Conservation (phyloP, 2,113 vertebrate genomes). For the Rhadina sibilatrix region DNA sequence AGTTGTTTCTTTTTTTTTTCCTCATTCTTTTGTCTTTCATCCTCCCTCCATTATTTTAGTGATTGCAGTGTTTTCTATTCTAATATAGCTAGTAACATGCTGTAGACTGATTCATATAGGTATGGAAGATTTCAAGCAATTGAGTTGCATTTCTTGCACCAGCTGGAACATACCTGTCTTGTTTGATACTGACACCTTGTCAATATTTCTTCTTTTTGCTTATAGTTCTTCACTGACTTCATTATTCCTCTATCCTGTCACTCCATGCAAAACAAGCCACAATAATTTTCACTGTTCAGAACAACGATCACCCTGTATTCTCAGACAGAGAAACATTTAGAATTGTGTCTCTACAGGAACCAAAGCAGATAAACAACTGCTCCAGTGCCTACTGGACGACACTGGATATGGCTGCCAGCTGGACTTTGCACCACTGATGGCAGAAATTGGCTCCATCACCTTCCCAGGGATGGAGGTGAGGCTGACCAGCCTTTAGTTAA, state of each 20-base stretch:
- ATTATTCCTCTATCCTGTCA: not conserved
- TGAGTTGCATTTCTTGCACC: not conserved
- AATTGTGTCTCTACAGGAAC: not conserved
- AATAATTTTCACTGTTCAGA: not conserved
- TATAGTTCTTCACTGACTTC: not conserved
- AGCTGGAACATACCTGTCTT: not conserved
- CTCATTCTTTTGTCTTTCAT: not conserved
- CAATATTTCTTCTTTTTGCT: not conserved
- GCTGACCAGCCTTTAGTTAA: not conserved
- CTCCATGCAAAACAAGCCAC: not conserved
- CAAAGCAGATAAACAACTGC: not conserved
- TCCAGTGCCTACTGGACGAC: not conserved
- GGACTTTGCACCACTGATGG: not conserved
- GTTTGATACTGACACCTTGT: not conserved
- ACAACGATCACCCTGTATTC: not conserved
- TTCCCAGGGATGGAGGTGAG: not conserved
- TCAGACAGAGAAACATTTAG: slow-evolving; percentile 3
- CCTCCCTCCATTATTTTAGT: not conserved
- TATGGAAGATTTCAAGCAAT: not conserved
- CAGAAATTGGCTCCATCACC: not conserved
- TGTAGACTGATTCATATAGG: not conserved
- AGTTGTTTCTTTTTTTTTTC: not conserved
- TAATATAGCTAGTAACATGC: not conserved
- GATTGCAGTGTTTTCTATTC: not conserved
- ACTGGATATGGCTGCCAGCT: not conserved